Percentiles rank a stretch among this genome's conserved stretches.
These are phyloP conservation scores for Rhegmatorhina hoffmannsi DNA, from an alignment of 2,113 vertebrate genomes.

Conservation along the genomic window DNA sequence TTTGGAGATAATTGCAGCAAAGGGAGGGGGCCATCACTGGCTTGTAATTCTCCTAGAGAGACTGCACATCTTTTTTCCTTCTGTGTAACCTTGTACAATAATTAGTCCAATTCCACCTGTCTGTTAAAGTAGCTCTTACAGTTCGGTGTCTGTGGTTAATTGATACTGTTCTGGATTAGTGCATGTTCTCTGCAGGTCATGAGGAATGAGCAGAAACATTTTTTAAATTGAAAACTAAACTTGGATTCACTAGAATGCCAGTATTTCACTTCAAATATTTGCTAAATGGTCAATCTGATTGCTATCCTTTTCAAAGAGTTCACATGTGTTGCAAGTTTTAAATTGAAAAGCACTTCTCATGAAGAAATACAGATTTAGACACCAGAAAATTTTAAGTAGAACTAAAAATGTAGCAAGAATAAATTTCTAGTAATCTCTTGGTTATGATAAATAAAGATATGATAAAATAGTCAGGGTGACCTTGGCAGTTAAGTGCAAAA, in stretches of 20 bases:
- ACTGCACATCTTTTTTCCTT: not conserved
- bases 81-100: constrained; percentile 1
- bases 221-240: not conserved
- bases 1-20: constrained; percentile 48
- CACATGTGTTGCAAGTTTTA: not conserved
- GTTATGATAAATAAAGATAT: constrained; percentile 21
- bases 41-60: constrained; percentile 26
- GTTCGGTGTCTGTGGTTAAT: constrained; percentile 37
- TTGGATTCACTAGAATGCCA: not conserved
- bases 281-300: not conserved
- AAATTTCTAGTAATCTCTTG: not conserved
- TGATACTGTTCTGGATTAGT: constrained; percentile 19
- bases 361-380: not conserved
- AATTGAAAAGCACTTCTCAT: not conserved
- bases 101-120: constrained; percentile 33
- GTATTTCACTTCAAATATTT: not conserved
- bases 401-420: not conserved
- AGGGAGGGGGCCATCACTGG: constrained; percentile 27
- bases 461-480: constrained; percentile 16
- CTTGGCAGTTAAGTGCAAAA: constrained; percentile 7
- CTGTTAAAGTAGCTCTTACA: constrained; percentile 1
- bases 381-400: not conserved
- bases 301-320: not conserved
- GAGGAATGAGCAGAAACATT: not conserved
- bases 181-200: not conserved